Percentiles rank a stretch among this genome's conserved stretches.
phyloP scores from a whole-genome alignment of 2,797 vertebrate species.

The Epinephelus awoara region DNA sequence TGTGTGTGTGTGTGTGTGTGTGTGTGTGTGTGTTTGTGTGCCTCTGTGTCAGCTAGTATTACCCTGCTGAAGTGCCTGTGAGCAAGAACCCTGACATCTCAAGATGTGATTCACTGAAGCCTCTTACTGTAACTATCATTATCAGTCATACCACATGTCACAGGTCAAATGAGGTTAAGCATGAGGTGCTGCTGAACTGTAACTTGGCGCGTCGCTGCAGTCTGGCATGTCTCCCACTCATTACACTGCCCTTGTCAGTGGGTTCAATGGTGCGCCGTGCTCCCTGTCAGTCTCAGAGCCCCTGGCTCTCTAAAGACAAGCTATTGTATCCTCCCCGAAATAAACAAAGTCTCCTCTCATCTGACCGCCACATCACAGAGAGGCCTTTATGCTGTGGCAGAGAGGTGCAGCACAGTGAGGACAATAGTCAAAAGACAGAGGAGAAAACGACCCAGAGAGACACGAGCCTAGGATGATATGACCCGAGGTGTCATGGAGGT shows the following conservation, averaged over 20 bases:
- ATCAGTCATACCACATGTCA: not conserved
- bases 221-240: slow-evolving; percentile 74
- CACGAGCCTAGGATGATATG: slow-evolving; percentile 3
- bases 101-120: not conserved
- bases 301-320: slow-evolving; percentile 51
- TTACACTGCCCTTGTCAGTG: slow-evolving; percentile 67
- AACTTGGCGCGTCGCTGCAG: slow-evolving; percentile 35
- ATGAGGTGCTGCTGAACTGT: slow-evolving; percentile 33
- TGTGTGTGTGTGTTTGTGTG: too few species aligned
- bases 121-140: not conserved
- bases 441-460: slow-evolving; percentile 25
- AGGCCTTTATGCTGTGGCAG: slow-evolving; percentile 66
- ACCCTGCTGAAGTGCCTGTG: too few species aligned
- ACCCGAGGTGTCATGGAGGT: not conserved
- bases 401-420: slow-evolving; percentile 55
- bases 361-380: slow-evolving; percentile 61
- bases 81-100: too few species aligned
- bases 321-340: slow-evolving; percentile 76
- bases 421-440: slow-evolving; percentile 67
- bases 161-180: slow-evolving; percentile 27
- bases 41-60: too few species aligned
- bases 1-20: too few species aligned
- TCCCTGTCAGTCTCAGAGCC: slow-evolving; percentile 54
- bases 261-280: slow-evolving; percentile 68
- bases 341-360: slow-evolving; percentile 80